Base-by-base conservation (phyloP, 2,797 vertebrate species). In the Schizopygopsis malacanthus region DNA sequence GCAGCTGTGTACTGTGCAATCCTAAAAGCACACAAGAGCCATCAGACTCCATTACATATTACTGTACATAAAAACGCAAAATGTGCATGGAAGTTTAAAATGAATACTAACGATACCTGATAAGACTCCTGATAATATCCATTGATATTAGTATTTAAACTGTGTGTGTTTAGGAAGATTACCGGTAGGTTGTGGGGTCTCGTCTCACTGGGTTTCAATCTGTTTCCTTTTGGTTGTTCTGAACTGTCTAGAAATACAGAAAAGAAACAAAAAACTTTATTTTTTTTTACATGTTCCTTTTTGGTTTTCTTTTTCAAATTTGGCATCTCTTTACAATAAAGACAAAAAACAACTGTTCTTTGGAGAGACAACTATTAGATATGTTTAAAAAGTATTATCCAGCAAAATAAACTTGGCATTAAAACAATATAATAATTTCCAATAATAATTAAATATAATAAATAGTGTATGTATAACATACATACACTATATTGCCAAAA, bases 1-100 rank as follows among this genome's bases (percentile, higher is more conserved):
- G 80, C 95, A 92, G 87, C 90, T 94, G 79, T 93, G 91, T 18
- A 91, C 87, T 3, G 93, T 93, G 85, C 92, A 95, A 59, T 93
- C 89, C 94, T 95, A 75, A 63, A 90, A 41, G 78, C 5, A 52
- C 61, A 79, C 65, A 52, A 52, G 18, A 39, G 13, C 5, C 18
- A 18, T 82, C 20, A 70, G 28, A 39, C 13, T 25, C 33, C 7
- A 33, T 33, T 33, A 33, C 9, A 52, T 25, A 52, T 20, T 56
- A 22, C 18, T 78, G 37, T 52, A 22, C 8, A 22, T 56, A 22
- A 56, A 56, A 56, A 56, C 54, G 22, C 54, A 56, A 22, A 59
- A 59, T 9, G 8, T 59, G 20, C 20, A 59, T n/a, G 8, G 9
- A 72, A 16, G 25, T 18, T 37, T 5, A 41, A 78, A 59, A 39